Base-by-base conservation (phyloP, 2,113 vertebrate genomes). In the Phaethornis superciliosus region DNA sequence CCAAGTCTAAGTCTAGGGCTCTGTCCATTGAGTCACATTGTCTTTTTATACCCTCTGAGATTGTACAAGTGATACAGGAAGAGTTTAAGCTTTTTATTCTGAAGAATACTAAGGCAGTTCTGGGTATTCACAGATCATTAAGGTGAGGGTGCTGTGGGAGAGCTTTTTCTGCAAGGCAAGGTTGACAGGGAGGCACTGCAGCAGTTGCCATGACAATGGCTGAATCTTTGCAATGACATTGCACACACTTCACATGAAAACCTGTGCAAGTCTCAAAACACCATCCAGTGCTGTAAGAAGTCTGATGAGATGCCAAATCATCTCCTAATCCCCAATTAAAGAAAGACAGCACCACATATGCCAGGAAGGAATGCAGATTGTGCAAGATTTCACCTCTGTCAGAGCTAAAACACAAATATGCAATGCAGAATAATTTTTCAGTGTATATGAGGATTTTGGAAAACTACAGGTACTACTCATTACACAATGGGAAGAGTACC, bases 131-230 rank as follows among this genome's bases (percentile, higher is more conserved):
- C 30, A 85, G 75, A 60, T 65, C 64, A 18, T 32, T 28, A 68
- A 46, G 67, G 84, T 35, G 49, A 46, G n/a, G 68, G 54, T 78
- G 82, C 64, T 35, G 9, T 7, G 35, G 67, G 46, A 91, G 52
- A 46, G 21, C 79, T 49, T 15, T 32, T 71, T 54, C 54, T 56
- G 60, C 67, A 49, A 46, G 35, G 54, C 64, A 19, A 3, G 23
- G 89, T 9, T 89, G 49, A 40, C 56, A 54, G 58, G 79, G 81
- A 49, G 72, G 72, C 67, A 88, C 44, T 0, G 5, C 60, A 67
- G 93, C 84, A 35, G 91, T 82, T 93, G 75, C 94, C 75, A 94
- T 74, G 85, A 56, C 91, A 71, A 85, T 55, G 62, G 85, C 46
- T 82, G 74, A 44, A 84, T 75, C 71, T 95, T 62, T 51, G 91